phyloP scores from a whole-genome alignment of 2,797 vertebrate species.

The Eupleurogrammus muticus region DNA sequence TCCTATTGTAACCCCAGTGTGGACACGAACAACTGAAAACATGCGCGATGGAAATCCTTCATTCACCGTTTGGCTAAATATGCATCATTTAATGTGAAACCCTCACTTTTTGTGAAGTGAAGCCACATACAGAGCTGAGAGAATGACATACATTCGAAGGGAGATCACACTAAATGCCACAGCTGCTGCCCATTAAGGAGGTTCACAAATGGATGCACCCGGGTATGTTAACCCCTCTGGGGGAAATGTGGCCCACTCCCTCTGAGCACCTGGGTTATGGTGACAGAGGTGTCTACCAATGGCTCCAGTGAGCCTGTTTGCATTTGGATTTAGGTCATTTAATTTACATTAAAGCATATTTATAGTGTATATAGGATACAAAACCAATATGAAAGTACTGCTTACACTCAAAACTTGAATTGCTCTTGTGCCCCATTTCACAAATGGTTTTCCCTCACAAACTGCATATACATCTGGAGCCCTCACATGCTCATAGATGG shows the following conservation, averaged over 20 bases:
- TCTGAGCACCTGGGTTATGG: slow-evolving; percentile 36
- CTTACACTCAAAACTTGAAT: neutral
- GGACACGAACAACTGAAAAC: neutral
- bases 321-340: slow-evolving; percentile 12
- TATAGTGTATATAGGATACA: neutral
- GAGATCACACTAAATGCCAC: slow-evolving; percentile 34
- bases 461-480: neutral
- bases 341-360: slow-evolving; percentile 2
- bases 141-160: slow-evolving; percentile 5
- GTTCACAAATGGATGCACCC: slow-evolving; percentile 23
- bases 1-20: neutral
- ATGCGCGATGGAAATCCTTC: neutral
- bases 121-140: slow-evolving; percentile 13
- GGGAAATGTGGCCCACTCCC: slow-evolving; percentile 17
- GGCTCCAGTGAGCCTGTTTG: neutral
- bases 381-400: neutral
- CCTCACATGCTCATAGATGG: neutral
- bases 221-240: slow-evolving; percentile 23
- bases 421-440: neutral
- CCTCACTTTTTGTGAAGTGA: neutral
- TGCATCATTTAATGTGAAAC: slow-evolving; percentile 8
- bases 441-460: neutral
- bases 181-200: slow-evolving; percentile 47
- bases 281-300: slow-evolving; percentile 36
- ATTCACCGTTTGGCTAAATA: neutral